Conservation (phyloP, 2,888 invertebrate species). For the Yponomeuta malinellus region DNA sequence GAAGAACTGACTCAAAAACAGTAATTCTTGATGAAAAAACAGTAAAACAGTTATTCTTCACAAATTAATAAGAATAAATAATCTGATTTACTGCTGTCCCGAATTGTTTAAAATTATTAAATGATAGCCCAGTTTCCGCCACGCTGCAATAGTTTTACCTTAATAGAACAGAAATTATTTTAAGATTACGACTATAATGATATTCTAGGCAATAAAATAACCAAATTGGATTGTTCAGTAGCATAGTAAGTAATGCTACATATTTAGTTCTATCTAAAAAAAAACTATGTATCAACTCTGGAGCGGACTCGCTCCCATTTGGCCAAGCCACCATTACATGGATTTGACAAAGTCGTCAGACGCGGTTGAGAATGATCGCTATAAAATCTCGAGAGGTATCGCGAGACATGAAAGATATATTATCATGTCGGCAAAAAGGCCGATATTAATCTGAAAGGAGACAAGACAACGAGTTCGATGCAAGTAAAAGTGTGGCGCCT, state of each 20-base stretch:
- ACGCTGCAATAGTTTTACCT: too few species aligned
- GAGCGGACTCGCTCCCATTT: not conserved
- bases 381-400: conserved; percentile 27
- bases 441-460: conserved; percentile 54
- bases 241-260: not conserved
- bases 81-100: too few species aligned
- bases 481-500: conserved; percentile 64
- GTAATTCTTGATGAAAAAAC: too few species aligned
- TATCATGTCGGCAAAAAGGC: conserved; percentile 28
- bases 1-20: too few species aligned
- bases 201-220: too few species aligned
- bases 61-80: too few species aligned
- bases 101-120: too few species aligned
- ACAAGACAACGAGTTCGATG: conserved; percentile 46
- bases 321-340: not conserved
- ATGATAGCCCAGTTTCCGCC: too few species aligned
- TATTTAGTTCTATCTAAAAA: not conserved
- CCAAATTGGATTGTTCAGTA: too few species aligned
- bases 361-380: conserved; percentile 1
- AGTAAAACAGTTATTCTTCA: too few species aligned
- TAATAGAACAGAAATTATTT: too few species aligned
- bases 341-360: conserved; percentile 23
- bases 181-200: too few species aligned
- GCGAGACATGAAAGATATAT: conserved; percentile 28
- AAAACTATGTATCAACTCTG: not conserved